Percentiles rank a stretch among this genome's conserved stretches.
phyloP scores from a whole-genome alignment of 2,888 invertebrate genomes.

The Flabesymbios commensalis region DNA sequence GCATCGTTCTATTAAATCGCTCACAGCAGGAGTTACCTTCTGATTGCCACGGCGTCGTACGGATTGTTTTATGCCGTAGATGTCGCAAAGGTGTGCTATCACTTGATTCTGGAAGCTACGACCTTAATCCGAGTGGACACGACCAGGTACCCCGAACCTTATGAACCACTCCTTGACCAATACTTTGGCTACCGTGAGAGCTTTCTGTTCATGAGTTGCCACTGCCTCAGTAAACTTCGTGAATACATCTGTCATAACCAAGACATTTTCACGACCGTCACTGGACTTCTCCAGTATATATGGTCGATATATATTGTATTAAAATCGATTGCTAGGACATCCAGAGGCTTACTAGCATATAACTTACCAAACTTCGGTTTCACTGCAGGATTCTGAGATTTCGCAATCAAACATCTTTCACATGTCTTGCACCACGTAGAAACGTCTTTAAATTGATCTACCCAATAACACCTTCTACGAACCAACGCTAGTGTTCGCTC shows the following conservation, averaged over 20 bases:
- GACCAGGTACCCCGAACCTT: conserved; percentile 16
- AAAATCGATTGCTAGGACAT: conserved; percentile 28
- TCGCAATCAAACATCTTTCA: conserved; percentile 28
- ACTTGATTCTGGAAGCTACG: conserved; percentile 9
- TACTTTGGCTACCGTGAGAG: conserved; percentile 14
- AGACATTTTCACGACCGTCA: conserved; percentile 19
- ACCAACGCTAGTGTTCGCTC: conserved; percentile 28
- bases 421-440: conserved; percentile 23
- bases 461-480: conserved; percentile 33
- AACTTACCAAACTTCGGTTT: conserved; percentile 1
- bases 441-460: conserved; percentile 28
- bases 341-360: conserved; percentile 14
- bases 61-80: conserved; percentile 25
- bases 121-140: conserved; percentile 22
- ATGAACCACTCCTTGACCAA: conserved; percentile 22
- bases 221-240: conserved; percentile 22
- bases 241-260: conserved; percentile 31
- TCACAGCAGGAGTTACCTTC: conserved; percentile 20
- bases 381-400: conserved; percentile 2
- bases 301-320: no score
- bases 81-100: conserved; percentile 20
- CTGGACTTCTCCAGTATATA: conserved; percentile 18
- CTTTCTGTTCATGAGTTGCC: conserved; percentile 18
- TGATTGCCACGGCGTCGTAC: conserved; percentile 22
- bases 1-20: conserved; percentile 29